phyloP scores from a whole-genome alignment of 2,113 vertebrate species.

The Triplophysa siluroides region DNA sequence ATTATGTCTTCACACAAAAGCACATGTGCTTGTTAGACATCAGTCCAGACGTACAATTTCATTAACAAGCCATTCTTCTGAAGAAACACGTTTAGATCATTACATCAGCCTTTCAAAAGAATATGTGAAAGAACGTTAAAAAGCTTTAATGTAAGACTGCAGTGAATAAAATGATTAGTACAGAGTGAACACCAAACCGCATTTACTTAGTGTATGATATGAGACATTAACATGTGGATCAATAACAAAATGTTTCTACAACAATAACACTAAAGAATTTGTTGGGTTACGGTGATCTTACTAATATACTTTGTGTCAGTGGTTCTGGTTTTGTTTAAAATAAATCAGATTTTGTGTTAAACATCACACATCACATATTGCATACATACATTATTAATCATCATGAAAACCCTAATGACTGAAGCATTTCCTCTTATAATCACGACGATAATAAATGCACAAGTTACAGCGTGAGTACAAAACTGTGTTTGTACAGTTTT shows the following conservation, averaged over 20 bases:
- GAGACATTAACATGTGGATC: not conserved
- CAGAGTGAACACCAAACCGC: not conserved
- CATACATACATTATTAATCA: too few relatives aligned
- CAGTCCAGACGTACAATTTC: not conserved
- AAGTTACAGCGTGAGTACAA: not conserved
- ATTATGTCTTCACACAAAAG: not conserved
- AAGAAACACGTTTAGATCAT: not conserved
- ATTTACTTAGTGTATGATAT: not conserved
- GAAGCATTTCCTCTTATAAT: too few relatives aligned
- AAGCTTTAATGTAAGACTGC: constrained; percentile 11
- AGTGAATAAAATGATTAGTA: constrained; percentile 1
- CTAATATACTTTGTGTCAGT: not conserved
- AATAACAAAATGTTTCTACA: not conserved
- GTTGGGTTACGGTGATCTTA: not conserved
- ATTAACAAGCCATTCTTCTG: not conserved
- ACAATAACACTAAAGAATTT: not conserved
- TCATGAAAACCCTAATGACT: too few relatives aligned
- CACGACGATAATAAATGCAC: too few relatives aligned
- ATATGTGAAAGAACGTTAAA: not conserved
- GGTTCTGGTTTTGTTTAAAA: not conserved
- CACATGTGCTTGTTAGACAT: not conserved
- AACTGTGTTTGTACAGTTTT: too few relatives aligned
- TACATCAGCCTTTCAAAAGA: constrained; percentile 2
- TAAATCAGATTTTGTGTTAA: not conserved
- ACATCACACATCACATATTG: not conserved